Evolutionary conservation across 2,888 invertebrate species (phyloP).

Genomic region (Odontothrips loti): DNA sequence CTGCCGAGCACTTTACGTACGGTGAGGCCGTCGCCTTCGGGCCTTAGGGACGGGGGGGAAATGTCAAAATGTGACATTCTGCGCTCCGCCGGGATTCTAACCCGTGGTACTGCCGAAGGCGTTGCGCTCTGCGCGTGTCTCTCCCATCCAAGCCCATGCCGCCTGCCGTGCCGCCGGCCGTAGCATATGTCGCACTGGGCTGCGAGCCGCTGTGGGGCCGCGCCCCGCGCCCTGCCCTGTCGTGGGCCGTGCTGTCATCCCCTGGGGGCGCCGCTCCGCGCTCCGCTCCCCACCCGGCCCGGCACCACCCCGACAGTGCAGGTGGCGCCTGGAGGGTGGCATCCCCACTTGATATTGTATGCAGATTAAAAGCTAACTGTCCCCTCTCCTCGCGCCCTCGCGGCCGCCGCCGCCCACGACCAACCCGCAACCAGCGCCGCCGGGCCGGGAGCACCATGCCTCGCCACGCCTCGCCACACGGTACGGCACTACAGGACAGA

Average conservation of each 20-base stretch:
- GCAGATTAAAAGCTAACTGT: slow-evolving; percentile 26
- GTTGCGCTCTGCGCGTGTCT: no score
- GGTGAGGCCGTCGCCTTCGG: background rate
- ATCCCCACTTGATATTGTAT: slow-evolving; percentile 11
- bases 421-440: no score
- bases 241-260: background rate
- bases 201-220: background rate
- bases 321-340: slow-evolving; percentile 1
- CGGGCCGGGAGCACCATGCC: no score
- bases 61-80: background rate
- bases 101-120: background rate
- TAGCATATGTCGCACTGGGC: background rate
- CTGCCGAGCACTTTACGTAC: no score
- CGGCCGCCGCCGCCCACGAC: background rate
- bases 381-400: background rate
- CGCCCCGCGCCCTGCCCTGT: no score
- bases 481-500: no score
- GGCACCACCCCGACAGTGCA: background rate
- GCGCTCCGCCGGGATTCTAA: background rate
- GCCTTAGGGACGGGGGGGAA: background rate
- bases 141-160: no score
- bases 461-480: no score
- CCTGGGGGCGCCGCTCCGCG: background rate
- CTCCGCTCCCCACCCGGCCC: background rate
- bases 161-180: background rate